Conservation (phyloP, 2,888 invertebrate genomes). For the Pristionchus mayeri region DNA sequence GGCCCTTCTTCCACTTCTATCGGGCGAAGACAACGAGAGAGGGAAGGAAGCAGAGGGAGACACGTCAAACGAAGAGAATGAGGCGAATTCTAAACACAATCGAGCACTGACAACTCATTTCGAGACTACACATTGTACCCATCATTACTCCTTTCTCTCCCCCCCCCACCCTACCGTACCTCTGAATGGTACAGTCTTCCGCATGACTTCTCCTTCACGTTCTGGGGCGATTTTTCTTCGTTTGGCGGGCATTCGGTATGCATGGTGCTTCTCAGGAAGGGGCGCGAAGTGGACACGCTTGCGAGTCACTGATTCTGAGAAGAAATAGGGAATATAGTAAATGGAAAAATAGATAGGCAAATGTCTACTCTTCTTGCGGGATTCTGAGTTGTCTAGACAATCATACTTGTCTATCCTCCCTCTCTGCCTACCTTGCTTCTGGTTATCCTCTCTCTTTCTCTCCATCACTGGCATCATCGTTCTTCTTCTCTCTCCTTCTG, state of each 20-base stretch:
- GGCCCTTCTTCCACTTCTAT: not conserved
- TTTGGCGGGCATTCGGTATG: slow-evolving; percentile 1
- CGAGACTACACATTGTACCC: too few relatives aligned
- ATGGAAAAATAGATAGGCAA: too few relatives aligned
- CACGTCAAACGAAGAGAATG: slow-evolving; percentile 21
- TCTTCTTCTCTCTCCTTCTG: not conserved
- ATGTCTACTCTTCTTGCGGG: too few relatives aligned
- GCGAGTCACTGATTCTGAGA: not conserved
- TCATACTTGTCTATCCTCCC: not conserved
- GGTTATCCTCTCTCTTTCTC: not conserved
- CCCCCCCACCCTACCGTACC: slow-evolving; percentile 13
- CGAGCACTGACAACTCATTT: not conserved
- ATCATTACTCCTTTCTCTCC: too few relatives aligned
- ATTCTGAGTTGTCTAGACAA: too few relatives aligned
- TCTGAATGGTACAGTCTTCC: not conserved
- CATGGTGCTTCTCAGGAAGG: slow-evolving; percentile 28
- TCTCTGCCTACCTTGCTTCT: not conserved
- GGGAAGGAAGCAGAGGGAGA: not conserved
- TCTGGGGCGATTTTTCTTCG: not conserved
- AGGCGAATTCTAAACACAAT: too few relatives aligned
- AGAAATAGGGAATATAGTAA: not conserved
- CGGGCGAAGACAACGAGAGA: not conserved
- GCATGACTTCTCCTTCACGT: slow-evolving; percentile 14
- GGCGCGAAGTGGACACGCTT: slow-evolving; percentile 34
- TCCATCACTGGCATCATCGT: not conserved